Evolutionary conservation across 1,140 invertebrate genomes (phyloP), one percentile per base, ranked within the genome.

Genomic region (Andricus grossulariae): DNA sequence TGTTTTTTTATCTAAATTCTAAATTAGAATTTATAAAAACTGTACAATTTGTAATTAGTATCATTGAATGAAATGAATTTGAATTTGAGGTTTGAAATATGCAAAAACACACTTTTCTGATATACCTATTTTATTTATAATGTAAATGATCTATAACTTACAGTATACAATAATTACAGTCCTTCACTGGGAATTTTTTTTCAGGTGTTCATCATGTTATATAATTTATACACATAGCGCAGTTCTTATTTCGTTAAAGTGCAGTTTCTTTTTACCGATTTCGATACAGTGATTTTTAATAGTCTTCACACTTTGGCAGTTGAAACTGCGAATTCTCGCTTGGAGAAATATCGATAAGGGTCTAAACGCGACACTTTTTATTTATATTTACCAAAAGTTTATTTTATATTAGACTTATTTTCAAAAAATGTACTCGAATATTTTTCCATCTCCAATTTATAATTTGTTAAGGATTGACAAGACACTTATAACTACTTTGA

Each of bases 131-230:
- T 66, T 39, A 66, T 66, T 66, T 66, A 39, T 66, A 66, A 66
- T 66, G 32, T 39, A 66, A 66, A 45, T 45, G 39, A 45, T 45
- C 39, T 45, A 45, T 11, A 45, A 45, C 39, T 66, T 66, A 39
- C 21, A 66, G 60, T 66, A 66, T 66, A 66, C 60, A 66, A 66
- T 66, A 66, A 66, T 66, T 66, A 66, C 60, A 66, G 60, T 66
- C 16, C 60, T 66, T 66, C 60, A 66, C 5, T 39, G 25, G 15
- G 25, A 66, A 66, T 16, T 66, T 16, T 39, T 15, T 66, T 66
- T n/a, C 60, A 66, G 60, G 32, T 60, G 39, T 45, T 45, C 39
- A 45, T 45, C 39, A 45, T 45, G 10, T 45, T 45, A 45, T 45
- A 45, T 39, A 45, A 45, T 60, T 60, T 60, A 55, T 66, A 66